Percentiles rank a stretch among this genome's conserved stretches.
Conservation (phyloP, 2,797 vertebrate species). For the Xenentodon cancila region DNA sequence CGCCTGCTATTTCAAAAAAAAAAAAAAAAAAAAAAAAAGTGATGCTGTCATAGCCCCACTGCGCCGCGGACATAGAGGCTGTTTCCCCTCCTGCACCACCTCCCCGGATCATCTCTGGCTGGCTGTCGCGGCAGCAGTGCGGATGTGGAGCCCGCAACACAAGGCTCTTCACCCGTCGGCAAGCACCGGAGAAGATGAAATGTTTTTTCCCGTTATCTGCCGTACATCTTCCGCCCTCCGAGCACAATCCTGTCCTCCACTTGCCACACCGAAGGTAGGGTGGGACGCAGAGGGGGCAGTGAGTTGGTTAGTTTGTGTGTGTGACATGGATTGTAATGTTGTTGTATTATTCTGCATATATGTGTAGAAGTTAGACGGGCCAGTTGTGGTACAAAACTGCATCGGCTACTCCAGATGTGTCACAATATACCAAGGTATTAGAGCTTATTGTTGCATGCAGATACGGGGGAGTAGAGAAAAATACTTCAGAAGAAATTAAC, state of each 20-base stretch:
- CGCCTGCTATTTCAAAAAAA: conserved; percentile 20
- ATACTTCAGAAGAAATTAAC: conserved; percentile 19
- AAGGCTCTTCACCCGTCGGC: conserved; percentile 67
- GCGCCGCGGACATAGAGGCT: conserved; percentile 67
- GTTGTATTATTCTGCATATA: conserved; percentile 14
- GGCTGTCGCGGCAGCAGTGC: conserved; percentile 75
- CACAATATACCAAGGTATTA: conserved; percentile 55
- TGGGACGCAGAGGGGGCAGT: conserved; percentile 53
- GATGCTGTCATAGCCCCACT: conserved; percentile 80
- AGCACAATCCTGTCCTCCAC: conserved; percentile 93
- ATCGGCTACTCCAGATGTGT: conserved; percentile 29
- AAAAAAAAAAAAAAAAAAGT: conserved; percentile 39
- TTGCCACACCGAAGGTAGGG: conserved; percentile 96
- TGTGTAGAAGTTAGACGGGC: conserved; percentile 63
- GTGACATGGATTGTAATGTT: conserved; percentile 55
- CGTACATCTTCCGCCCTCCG: conserved; percentile 94
- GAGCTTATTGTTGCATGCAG: conserved; percentile 27
- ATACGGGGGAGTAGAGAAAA: conserved; percentile 10
- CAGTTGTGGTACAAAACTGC: conserved; percentile 10
- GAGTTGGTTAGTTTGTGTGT: conserved; percentile 68
- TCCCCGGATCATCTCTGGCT: conserved; percentile 34
- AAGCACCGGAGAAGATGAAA: conserved; percentile 89
- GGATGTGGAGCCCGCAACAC: conserved; percentile 81
- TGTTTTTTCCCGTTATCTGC: conserved; percentile 97
- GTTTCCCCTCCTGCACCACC: conserved; percentile 44